phyloP scores from a whole-genome alignment of 2,113 vertebrate genomes.

The Fulmarus glacialis region DNA sequence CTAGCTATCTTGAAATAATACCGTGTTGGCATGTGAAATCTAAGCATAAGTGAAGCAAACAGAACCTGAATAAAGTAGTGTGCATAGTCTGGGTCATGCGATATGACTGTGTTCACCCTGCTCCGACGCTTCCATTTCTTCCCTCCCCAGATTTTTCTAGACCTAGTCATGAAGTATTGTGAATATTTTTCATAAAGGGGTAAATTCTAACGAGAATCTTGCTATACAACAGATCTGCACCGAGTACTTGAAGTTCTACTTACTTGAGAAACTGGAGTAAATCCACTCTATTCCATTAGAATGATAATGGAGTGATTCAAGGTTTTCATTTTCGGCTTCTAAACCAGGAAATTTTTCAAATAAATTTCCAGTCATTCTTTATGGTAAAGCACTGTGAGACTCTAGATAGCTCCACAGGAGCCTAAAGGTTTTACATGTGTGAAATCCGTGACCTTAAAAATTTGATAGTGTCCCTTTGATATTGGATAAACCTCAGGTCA shows the following conservation, averaged over 20 bases:
- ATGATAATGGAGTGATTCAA: not conserved
- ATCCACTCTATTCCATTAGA: not conserved
- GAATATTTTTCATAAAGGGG: not conserved
- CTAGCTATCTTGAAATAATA: not conserved
- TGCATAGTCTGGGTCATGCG: not conserved
- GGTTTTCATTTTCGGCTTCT: not conserved
- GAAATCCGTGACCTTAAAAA: slow-evolving; percentile 37
- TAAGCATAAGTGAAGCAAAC: not conserved
- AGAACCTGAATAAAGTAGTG: not conserved
- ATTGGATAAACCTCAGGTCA: slow-evolving; percentile 35
- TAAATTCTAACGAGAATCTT: not conserved
- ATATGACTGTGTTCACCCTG: not conserved
- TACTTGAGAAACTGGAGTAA: not conserved
- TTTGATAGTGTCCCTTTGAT: slow-evolving; percentile 41
- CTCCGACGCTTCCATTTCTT: not conserved
- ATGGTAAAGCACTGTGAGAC: not conserved
- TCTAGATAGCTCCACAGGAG: not conserved
- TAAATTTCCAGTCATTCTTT: not conserved
- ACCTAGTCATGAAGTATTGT: not conserved
- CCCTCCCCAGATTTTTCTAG: not conserved
- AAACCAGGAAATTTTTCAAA: not conserved
- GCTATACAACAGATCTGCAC: not conserved
- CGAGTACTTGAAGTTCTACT: not conserved
- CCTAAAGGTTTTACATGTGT: not conserved
- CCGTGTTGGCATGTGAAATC: not conserved